phyloP scores from a whole-genome alignment of 2,888 invertebrate species.

The Apomyelois bistriatella region DNA sequence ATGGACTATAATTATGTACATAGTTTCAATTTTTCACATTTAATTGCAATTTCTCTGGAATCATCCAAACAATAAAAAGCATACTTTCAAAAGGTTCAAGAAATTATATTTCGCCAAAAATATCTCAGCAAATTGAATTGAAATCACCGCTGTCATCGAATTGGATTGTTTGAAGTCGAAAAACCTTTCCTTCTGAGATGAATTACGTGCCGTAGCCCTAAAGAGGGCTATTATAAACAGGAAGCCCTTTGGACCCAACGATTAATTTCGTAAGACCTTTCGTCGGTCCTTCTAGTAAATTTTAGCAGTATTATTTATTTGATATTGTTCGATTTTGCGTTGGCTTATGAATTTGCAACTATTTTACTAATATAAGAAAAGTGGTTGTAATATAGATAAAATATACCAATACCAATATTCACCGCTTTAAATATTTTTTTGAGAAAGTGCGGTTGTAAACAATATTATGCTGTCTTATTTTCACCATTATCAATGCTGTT shows the following conservation, averaged over 20 bases:
- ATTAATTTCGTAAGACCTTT: constrained; percentile 10
- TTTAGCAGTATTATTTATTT: constrained; percentile 5
- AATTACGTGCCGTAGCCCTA: constrained; percentile 10
- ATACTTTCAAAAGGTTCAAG: too few relatives aligned
- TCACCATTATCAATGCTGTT: too few relatives aligned
- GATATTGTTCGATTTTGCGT: background rate
- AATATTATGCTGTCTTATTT: too few relatives aligned
- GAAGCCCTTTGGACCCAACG: constrained; percentile 8
- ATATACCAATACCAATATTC: too few relatives aligned
- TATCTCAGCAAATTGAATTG: background rate
- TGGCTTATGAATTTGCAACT: background rate
- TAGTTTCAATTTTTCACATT: too few relatives aligned
- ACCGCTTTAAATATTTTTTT: too few relatives aligned
- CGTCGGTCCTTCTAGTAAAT: background rate
- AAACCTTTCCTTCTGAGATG: constrained; percentile 1
- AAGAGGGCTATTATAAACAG: constrained; percentile 14
- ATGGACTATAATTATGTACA: too few relatives aligned
- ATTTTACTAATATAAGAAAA: too few relatives aligned
- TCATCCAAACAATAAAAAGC: too few relatives aligned
- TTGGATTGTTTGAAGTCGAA: background rate
- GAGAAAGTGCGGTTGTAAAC: too few relatives aligned
- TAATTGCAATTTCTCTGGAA: too few relatives aligned
- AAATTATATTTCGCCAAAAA: background rate
- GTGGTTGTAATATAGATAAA: too few relatives aligned
- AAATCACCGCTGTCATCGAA: constrained; percentile 6